Evolutionary conservation across 2,888 invertebrate genomes (phyloP).

Genomic region (Synanthedon andrenaeformis): DNA sequence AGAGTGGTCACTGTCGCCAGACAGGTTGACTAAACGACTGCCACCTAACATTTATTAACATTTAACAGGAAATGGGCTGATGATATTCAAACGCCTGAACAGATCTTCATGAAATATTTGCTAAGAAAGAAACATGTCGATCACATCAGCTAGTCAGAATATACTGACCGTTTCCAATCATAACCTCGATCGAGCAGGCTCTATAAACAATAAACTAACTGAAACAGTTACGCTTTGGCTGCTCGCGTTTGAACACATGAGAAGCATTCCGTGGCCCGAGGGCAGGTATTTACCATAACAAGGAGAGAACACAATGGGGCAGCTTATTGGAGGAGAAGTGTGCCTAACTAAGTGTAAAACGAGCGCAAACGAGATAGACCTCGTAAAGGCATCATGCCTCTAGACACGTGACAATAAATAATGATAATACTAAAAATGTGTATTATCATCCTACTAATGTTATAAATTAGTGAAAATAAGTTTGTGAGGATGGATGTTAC

Average conservation of each 20-base stretch:
- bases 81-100: too few relatives aligned
- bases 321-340: conserved; percentile 20
- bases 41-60: too few relatives aligned
- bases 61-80: too few relatives aligned
- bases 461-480: too few relatives aligned
- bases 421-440: too few relatives aligned
- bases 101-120: too few relatives aligned
- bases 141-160: not conserved
- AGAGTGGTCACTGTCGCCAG: too few relatives aligned
- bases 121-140: too few relatives aligned
- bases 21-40: too few relatives aligned
- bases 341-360: conserved; percentile 57
- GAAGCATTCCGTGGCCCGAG: conserved; percentile 22
- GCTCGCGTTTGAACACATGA: conserved; percentile 9
- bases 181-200: not conserved
- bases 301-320: conserved; percentile 24
- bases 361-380: conserved; percentile 13
- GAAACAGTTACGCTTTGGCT: not conserved
- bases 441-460: too few relatives aligned
- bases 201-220: conserved; percentile 5
- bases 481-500: too few relatives aligned
- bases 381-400: not conserved
- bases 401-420: too few relatives aligned
- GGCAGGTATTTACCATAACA: conserved; percentile 58
- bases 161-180: not conserved